These are phyloP conservation scores for Sinocyclocheilus anophthalmus DNA, from an alignment of 2,113 vertebrate genomes.

Conservation along the genomic window DNA sequence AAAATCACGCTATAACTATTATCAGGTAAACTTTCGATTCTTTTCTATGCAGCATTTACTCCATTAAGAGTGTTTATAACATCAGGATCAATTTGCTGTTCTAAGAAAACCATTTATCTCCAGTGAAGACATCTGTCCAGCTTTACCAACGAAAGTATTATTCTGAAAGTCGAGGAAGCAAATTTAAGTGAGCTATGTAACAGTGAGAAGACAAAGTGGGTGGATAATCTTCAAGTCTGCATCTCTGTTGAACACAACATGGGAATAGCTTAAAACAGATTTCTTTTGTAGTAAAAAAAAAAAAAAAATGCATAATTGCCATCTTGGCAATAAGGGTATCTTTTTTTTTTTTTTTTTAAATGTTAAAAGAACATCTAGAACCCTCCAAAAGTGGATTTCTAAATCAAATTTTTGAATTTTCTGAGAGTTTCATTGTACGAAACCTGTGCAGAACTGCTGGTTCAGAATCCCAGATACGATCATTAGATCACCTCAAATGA, in stretches of 20 bases:
- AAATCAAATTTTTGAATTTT: neutral
- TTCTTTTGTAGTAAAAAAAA: neutral
- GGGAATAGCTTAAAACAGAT: neutral
- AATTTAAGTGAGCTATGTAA: neutral
- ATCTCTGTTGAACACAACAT: neutral
- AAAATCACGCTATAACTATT: neutral
- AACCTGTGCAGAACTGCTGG: neutral
- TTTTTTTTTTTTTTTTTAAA: too few species aligned
- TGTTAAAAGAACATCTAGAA: neutral
- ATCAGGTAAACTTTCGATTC: too few species aligned
- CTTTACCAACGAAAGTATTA: neutral
- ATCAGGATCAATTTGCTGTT: neutral
- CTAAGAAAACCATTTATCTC: too few species aligned
- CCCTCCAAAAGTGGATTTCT: neutral
- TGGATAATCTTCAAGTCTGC: neutral
- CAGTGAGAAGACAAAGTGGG: neutral
- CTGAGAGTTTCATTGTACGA: neutral
- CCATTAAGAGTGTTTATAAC: too few species aligned
- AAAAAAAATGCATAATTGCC: neutral
- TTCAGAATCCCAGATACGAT: neutral
- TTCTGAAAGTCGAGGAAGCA: neutral
- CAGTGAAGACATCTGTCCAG: neutral
- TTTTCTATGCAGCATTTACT: conserved; percentile 14
- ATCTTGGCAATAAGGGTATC: neutral
- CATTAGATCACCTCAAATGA: conserved; percentile 1